Percentiles rank a stretch among this genome's conserved stretches.
phyloP scores from a whole-genome alignment of 1,140 invertebrate genomes.

The Zaprionus vittiger region DNA sequence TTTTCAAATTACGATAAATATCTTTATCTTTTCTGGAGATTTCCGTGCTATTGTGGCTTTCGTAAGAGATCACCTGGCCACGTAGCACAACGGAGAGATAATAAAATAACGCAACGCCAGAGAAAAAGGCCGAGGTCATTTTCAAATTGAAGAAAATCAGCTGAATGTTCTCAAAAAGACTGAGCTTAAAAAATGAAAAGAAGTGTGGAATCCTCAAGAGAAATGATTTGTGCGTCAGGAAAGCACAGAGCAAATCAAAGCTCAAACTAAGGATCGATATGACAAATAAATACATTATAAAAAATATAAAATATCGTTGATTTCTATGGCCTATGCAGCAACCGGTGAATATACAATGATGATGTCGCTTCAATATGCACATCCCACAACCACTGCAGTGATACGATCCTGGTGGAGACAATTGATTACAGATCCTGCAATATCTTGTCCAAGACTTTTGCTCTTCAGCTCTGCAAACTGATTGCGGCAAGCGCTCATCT shows the following conservation, averaged over 20 bases:
- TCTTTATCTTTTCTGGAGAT: slow-evolving; percentile 87
- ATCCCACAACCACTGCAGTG: slow-evolving; percentile 92
- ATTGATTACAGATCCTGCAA: slow-evolving; percentile 84
- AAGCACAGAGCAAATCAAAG: slow-evolving; percentile 85
- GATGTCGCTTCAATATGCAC: slow-evolving; percentile 96
- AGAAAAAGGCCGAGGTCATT: slow-evolving; percentile 25
- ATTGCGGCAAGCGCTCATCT: background rate
- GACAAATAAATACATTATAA: slow-evolving; percentile 87
- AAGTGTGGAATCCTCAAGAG: no score
- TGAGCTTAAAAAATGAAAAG: no score
- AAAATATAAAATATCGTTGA: slow-evolving; percentile 94
- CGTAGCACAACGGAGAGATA: slow-evolving; percentile 75
- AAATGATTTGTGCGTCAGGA: background rate
- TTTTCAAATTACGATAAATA: slow-evolving; percentile 88
- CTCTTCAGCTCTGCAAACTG: background rate
- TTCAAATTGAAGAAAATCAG: background rate
- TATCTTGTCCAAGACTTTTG: slow-evolving; percentile 33
- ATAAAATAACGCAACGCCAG: slow-evolving; percentile 85
- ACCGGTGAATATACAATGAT: slow-evolving; percentile 96
- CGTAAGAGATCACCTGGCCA: slow-evolving; percentile 85
- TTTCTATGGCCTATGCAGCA: slow-evolving; percentile 96
- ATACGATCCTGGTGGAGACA: slow-evolving; percentile 93
- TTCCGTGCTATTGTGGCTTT: slow-evolving; percentile 8
- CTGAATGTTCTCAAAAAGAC: no score
- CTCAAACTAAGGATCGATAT: slow-evolving; percentile 87